Evolutionary conservation across 2,113 vertebrate genomes (phyloP).

Genomic region (Solea solea): DNA sequence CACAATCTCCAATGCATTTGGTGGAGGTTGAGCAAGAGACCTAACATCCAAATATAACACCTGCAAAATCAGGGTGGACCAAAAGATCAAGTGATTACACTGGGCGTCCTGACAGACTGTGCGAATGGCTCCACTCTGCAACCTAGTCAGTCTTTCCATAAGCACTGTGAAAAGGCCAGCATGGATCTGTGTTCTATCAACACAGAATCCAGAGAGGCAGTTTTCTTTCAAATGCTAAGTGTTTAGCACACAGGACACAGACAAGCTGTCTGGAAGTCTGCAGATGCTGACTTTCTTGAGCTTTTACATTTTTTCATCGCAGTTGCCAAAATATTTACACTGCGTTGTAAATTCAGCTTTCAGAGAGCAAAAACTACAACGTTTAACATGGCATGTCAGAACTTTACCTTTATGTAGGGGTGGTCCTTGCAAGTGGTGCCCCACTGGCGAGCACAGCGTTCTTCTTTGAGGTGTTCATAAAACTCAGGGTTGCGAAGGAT

Average conservation of each 20-base stretch:
- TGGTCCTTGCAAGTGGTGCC: slow-evolving; percentile 95
- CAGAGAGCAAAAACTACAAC: background rate
- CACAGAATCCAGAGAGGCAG: slow-evolving; percentile 29
- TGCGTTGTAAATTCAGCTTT: background rate
- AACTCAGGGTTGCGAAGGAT: slow-evolving; percentile 97
- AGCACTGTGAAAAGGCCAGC: slow-evolving; percentile 48
- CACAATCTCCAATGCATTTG: slow-evolving; percentile 38
- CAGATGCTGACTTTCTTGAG: slow-evolving; percentile 8
- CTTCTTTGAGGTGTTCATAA: slow-evolving; percentile 95
- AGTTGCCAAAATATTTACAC: background rate
- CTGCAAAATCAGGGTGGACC: slow-evolving; percentile 65
- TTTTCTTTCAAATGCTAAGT: slow-evolving; percentile 36
- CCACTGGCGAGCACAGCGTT: slow-evolving; percentile 96
- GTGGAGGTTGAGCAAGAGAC: slow-evolving; percentile 28
- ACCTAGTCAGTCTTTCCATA: slow-evolving; percentile 62
- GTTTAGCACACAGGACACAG: slow-evolving; percentile 53
- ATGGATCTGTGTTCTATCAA: slow-evolving; percentile 65
- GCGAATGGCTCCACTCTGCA: slow-evolving; percentile 37
- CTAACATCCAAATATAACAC: slow-evolving; percentile 73
- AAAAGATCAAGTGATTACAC: slow-evolving; percentile 69
- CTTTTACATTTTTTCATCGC: slow-evolving; percentile 1
- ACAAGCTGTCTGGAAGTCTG: slow-evolving; percentile 32
- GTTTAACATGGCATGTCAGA: background rate
- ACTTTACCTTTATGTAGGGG: slow-evolving; percentile 94
- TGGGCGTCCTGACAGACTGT: slow-evolving; percentile 46